Conservation (phyloP, 1,140 invertebrate species). For the Drosophila lowei region DNA sequence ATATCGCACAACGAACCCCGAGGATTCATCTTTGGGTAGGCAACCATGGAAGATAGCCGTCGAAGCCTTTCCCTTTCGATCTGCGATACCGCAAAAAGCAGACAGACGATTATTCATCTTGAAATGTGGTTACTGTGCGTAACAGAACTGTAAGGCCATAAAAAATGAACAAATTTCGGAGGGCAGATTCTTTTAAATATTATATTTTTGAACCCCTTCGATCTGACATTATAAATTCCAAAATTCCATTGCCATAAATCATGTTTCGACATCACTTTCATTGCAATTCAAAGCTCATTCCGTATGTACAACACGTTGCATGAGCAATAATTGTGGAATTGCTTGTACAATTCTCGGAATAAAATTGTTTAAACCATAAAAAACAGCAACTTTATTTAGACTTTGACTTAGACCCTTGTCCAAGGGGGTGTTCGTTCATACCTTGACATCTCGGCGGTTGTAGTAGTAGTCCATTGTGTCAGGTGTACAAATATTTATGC, state of each 20-base stretch:
- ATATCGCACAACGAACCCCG: slow-evolving; percentile 35
- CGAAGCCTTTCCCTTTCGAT: slow-evolving; percentile 45
- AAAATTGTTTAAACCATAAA: slow-evolving; percentile 16
- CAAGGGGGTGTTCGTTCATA: slow-evolving; percentile 34
- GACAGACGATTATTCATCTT: slow-evolving; percentile 41
- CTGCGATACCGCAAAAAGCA: slow-evolving; percentile 29
- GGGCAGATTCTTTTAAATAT: neutral
- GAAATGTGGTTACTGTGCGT: slow-evolving; percentile 19
- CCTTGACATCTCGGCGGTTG: slow-evolving; percentile 64
- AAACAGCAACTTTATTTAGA: neutral
- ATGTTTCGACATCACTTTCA: slow-evolving; percentile 11
- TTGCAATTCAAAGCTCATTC: slow-evolving; percentile 17
- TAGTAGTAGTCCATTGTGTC: slow-evolving; percentile 73
- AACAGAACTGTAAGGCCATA: slow-evolving; percentile 34
- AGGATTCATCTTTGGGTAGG: slow-evolving; percentile 16
- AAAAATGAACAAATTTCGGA: neutral
- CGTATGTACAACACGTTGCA: slow-evolving; percentile 26
- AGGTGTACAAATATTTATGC: slow-evolving; percentile 37
- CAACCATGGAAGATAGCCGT: slow-evolving; percentile 29
- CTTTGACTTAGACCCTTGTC: slow-evolving; percentile 14
- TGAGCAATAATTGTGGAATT: slow-evolving; percentile 25
- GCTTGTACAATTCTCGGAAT: no score
- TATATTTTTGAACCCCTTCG: no score
- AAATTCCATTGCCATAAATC: slow-evolving; percentile 36
- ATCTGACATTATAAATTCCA: slow-evolving; percentile 5